Evolutionary conservation across 2,113 vertebrate species (phyloP).

Genomic region (Nettapus auritus): DNA sequence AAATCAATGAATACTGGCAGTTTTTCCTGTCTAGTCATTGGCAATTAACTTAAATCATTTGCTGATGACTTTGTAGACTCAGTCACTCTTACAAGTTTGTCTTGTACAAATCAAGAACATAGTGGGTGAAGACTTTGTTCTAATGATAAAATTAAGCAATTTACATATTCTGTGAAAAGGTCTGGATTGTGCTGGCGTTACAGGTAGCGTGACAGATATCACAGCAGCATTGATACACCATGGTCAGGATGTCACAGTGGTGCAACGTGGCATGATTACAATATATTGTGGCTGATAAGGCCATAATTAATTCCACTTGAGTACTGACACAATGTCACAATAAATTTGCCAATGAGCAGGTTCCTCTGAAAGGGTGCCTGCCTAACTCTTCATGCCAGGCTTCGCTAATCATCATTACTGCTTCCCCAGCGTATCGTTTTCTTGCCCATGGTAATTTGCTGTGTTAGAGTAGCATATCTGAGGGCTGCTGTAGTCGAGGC

Average conservation of each 20-base stretch:
- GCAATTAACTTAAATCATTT: not conserved
- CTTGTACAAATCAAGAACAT: not conserved
- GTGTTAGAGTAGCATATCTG: constrained; percentile 40
- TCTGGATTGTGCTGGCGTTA: not conserved
- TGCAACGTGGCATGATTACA: not conserved
- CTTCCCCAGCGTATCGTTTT: constrained; percentile 5
- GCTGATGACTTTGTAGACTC: not conserved
- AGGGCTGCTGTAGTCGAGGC: not conserved
- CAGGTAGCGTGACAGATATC: not conserved
- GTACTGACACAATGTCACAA: constrained; percentile 15
- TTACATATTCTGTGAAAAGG: not conserved
- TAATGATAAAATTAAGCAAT: not conserved
- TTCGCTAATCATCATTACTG: constrained; percentile 10
- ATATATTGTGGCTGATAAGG: not conserved
- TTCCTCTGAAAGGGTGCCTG: not conserved
- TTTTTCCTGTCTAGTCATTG: not conserved
- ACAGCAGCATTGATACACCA: not conserved
- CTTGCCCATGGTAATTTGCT: constrained; percentile 44
- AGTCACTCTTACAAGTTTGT: not conserved
- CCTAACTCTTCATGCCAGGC: constrained; percentile 27
- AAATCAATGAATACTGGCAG: not conserved
- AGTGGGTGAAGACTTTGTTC: not conserved
- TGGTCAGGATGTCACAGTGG: not conserved
- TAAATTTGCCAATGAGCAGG: constrained; percentile 27
- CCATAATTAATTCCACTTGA: constrained; percentile 54